These are phyloP conservation scores for Sminthurides bifidus DNA, from an alignment of 1,140 invertebrate species.

Conservation along the genomic window DNA sequence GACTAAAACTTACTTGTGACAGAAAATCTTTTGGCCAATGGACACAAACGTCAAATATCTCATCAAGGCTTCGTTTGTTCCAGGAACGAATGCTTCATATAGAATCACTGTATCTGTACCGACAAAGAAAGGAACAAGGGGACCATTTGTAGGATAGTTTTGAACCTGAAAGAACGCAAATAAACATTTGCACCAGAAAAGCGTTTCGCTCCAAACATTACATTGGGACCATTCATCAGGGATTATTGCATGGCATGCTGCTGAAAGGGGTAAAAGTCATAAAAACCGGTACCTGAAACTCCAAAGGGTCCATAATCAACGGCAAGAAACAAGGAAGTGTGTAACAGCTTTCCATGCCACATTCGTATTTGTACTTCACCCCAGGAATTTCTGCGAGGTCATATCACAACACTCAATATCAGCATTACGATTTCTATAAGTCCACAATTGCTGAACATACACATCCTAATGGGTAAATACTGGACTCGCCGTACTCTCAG, in stretches of 20 bases:
- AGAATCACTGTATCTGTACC: slow-evolving; percentile 2
- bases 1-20: neutral
- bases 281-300: neutral
- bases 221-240: neutral
- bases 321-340: neutral
- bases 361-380: too few relatives aligned
- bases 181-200: neutral
- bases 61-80: neutral
- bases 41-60: neutral
- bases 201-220: neutral
- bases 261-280: neutral
- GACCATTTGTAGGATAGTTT: slow-evolving; percentile 1
- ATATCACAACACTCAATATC: neutral
- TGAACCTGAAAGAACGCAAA: neutral
- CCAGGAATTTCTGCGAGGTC: neutral
- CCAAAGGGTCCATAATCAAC: neutral
- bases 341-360: neutral
- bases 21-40: slow-evolving; percentile 10
- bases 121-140: slow-evolving; percentile 8
- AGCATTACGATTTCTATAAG: neutral
- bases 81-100: slow-evolving; percentile 9
- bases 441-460: too few relatives aligned
- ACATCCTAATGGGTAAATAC: neutral
- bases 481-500: neutral
- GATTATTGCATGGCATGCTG: neutral